Percentiles rank a stretch among this genome's conserved stretches.
Conservation (phyloP, 1,140 invertebrate genomes). For the Globodera ellingtonae region DNA sequence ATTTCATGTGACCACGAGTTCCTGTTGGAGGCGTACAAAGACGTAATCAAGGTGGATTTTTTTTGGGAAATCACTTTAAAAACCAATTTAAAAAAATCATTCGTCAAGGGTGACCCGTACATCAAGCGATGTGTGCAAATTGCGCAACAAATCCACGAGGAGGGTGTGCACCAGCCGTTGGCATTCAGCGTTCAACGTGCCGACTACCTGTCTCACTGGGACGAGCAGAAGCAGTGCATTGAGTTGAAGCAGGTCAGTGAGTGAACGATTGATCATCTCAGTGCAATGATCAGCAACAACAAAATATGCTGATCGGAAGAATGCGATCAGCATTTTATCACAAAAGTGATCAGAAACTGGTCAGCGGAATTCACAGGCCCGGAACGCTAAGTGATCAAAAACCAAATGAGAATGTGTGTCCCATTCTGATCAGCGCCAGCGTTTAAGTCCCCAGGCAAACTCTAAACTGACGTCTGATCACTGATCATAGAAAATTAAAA, state of each 20-base stretch:
- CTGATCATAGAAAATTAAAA: too few relatives aligned
- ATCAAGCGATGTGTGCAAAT: slow-evolving; percentile 52
- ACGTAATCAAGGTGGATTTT: slow-evolving; percentile 54
- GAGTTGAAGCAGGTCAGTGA: slow-evolving; percentile 53
- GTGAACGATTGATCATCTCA: background rate
- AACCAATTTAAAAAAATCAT: background rate
- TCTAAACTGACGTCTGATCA: too few relatives aligned
- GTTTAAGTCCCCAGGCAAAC: too few relatives aligned
- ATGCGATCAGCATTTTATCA: too few relatives aligned
- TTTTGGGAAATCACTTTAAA: too few relatives aligned
- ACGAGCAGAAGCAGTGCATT: slow-evolving; percentile 10
- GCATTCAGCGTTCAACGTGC: slow-evolving; percentile 57
- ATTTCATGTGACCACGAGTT: slow-evolving; percentile 62
- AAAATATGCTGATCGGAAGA: too few relatives aligned
- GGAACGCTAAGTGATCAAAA: too few relatives aligned
- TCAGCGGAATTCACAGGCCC: too few relatives aligned
- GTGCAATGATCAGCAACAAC: too few relatives aligned
- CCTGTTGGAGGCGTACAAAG: slow-evolving; percentile 53
- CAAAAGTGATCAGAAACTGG: slow-evolving; percentile 40
- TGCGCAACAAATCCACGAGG: slow-evolving; percentile 42
- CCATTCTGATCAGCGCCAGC: too few relatives aligned
- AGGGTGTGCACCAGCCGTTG: slow-evolving; percentile 49
- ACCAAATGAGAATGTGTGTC: too few relatives aligned
- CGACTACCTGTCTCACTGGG: slow-evolving; percentile 57
- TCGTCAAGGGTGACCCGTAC: slow-evolving; percentile 7